Evolutionary conservation across 2,113 vertebrate species (phyloP), one percentile per base, ranked within the genome.

Genomic region (Xiphorhynchus elegans): DNA sequence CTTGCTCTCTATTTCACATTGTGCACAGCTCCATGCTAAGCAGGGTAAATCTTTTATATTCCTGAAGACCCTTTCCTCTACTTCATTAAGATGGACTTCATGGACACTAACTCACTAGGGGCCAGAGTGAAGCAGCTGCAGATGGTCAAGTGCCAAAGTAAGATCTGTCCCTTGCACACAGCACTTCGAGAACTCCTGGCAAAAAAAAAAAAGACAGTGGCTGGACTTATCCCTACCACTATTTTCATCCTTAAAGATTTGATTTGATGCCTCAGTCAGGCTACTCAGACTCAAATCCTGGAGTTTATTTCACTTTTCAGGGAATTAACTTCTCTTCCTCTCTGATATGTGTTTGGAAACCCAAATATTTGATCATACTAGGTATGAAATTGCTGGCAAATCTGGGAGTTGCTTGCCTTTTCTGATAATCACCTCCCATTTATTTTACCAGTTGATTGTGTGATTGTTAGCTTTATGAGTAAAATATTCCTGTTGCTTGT

Each of bases 11-110:
- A 26, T 93, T 74, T 88, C 81, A 87, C 80, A 92, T 40, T 87
- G 84, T 76, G 84, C 60, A 84, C 46, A 86, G 72, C 67, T 84
- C 89, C 80, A 64, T 50, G 85, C 59, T 92, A 89, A 90, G n/a
- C n/a, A 84, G 80, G 78, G 87, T 56, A 84, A 88, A 96, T 94
- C 73, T 79, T 96, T 96, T 92, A 72, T 94, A 90, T 96, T 95
- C 83, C 84, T 92, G 47, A 94, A 92, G 82, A 96, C 59, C 55
- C 76, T 76, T 91, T 95, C 63, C 86, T 95, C 84, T 63, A 75
- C 90, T 97, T 96, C 89, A 92, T 81, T 97, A 96, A 94, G 83
- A 96, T 91, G 81, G 90, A 90, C 84, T 96, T 93, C 89, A 91
- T 80, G 90, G 84, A 95, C 75, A 87, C 59, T 86, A 93, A 95